Conservation (phyloP, 2,888 invertebrate species). For the Conomelus anceps region DNA sequence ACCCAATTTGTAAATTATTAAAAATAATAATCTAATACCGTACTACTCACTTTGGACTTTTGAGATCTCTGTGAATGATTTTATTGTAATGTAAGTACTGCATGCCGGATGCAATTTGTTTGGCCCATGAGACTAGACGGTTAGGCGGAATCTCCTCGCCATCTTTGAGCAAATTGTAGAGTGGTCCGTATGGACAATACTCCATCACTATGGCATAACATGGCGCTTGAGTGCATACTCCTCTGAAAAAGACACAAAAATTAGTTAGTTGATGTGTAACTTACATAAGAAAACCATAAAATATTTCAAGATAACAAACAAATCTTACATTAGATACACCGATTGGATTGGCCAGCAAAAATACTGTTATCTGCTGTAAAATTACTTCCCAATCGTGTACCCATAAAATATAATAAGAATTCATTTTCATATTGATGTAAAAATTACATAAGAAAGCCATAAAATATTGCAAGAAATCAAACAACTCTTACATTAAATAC, state of each 20-base stretch:
- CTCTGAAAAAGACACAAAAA: constrained; percentile 49
- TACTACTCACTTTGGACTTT: constrained; percentile 90
- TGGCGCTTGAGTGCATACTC: constrained; percentile 87
- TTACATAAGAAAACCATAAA: too few species aligned
- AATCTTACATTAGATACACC: too few species aligned
- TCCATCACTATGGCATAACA: constrained; percentile 97
- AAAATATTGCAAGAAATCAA: too few species aligned
- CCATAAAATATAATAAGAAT: too few species aligned
- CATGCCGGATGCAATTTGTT: constrained; percentile 95
- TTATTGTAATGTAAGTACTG: constrained; percentile 90
- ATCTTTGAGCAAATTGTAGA: constrained; percentile 81
- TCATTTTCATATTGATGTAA: too few species aligned
- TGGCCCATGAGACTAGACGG: constrained; percentile 85
- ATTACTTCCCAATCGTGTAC: too few species aligned
- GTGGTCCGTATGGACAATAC: constrained; percentile 90
- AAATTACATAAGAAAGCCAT: too few species aligned
- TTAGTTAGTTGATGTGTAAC: background rate
- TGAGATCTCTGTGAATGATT: constrained; percentile 96
- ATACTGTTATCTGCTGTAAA: too few species aligned
- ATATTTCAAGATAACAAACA: too few species aligned
- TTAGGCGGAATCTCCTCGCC: constrained; percentile 79
- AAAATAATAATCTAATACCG: too few species aligned
- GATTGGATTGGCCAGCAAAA: too few species aligned
- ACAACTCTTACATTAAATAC: too few species aligned
- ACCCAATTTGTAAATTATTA: background rate